Base-by-base conservation (phyloP, 2,113 vertebrate genomes). In the Agelaius phoeniceus region DNA sequence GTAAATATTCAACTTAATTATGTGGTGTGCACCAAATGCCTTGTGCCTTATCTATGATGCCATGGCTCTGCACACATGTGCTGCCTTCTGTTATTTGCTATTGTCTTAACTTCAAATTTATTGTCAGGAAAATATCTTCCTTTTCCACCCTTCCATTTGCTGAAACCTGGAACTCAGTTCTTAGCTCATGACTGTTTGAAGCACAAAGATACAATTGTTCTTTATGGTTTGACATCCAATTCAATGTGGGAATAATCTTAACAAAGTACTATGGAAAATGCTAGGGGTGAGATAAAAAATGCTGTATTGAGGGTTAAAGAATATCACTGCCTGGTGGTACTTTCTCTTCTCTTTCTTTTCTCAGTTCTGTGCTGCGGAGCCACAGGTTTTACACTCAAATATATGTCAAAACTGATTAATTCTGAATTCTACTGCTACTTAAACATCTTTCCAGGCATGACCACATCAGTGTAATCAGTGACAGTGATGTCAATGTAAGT, bases 371-470 rank as follows among this genome's bases (percentile, higher is more conserved):
- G 55, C 57, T 72, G 22, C 24, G 17, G 33, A 86, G 65, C 39
- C 51, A 54, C 27, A 35, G 62, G n/a, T 86, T 92, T 94, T 86
- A 52, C 35, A 75, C 35, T 51, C 41, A 28, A 83, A 48, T 43
- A 18, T 39, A 23, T 71, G 83, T 89, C 95, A 94, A 39, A 92
- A 89, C 44, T 80, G 88, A 89, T 90, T 94, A 85, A 92, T 94
- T 93, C 61, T 67, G 30, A 67, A 57, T 90, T 90, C 68, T 52
- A 13, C 82, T 90, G 75, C 67, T 92, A 57, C 48, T 95, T 86
- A 84, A 90, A 71, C 65, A 80, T 81, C 44, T 81, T 87, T 72
- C 84, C 93, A 96, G 72, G 91, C 83, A 67, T 84, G 72, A 90
- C 86, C 57, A 49, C 83, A 87, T 95, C 79, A 92, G 65, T 2